Percentiles rank a stretch among this genome's conserved stretches.
Conservation (phyloP, 2,797 vertebrate genomes). For the Ciconia nigra region DNA sequence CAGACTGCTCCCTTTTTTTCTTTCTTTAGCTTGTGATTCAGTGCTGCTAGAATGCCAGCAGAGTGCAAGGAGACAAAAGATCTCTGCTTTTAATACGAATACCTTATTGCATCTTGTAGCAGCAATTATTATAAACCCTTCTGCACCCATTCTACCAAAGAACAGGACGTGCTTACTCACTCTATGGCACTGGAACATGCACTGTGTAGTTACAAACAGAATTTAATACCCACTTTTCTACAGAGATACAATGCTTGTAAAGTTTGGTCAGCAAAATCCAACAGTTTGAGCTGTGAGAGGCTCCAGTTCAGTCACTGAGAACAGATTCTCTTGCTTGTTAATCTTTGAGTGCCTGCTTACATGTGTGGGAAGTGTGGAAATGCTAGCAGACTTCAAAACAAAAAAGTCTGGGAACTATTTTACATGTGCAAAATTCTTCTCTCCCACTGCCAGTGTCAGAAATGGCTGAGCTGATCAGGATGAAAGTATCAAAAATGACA, state of each 20-base stretch:
- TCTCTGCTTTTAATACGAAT: background rate
- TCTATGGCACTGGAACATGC: background rate
- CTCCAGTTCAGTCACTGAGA: background rate
- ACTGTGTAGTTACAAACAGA: background rate
- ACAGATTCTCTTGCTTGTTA: slow-evolving; percentile 35
- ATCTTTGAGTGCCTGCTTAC: slow-evolving; percentile 6
- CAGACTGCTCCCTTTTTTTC: slow-evolving; percentile 5
- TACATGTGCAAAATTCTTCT: slow-evolving; percentile 29
- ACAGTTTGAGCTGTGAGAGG: background rate
- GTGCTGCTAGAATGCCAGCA: background rate
- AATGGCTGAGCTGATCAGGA: background rate
- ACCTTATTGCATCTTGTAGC: background rate
- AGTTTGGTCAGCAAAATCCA: slow-evolving; percentile 12
- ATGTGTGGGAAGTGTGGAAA: slow-evolving; percentile 56
- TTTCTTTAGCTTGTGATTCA: background rate
- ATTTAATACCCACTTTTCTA: background rate
- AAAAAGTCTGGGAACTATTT: slow-evolving; percentile 34
- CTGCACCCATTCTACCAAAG: background rate
- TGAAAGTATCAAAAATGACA: background rate
- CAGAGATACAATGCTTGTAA: background rate
- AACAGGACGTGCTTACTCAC: background rate
- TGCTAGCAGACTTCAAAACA: slow-evolving; percentile 32
- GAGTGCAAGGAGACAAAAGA: background rate
- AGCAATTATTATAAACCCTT: background rate
- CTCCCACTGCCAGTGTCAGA: background rate